Percentiles rank a stretch among this genome's conserved stretches.
These are phyloP conservation scores for Petrosia ficiformis DNA, from an alignment of 37 sponge, comb jelly and placozoan species.

Conservation along the genomic window DNA sequence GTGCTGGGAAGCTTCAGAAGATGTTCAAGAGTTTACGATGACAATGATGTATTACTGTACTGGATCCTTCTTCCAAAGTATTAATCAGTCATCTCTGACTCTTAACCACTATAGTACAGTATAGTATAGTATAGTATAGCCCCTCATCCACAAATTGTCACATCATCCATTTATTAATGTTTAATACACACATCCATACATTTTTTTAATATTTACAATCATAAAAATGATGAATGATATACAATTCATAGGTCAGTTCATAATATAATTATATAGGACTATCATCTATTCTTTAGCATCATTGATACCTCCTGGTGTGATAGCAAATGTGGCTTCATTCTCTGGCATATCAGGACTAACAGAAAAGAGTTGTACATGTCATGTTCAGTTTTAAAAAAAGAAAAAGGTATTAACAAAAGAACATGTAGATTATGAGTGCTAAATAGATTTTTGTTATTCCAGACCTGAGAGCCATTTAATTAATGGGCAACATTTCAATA, in stretches of 20 bases:
- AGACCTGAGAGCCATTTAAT: too few relatives aligned
- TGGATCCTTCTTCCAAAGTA: too few relatives aligned
- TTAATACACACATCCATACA: too few relatives aligned
- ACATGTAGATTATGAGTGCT: neutral
- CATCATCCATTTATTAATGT: too few relatives aligned
- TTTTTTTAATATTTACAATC: too few relatives aligned
- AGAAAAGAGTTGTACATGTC: too few relatives aligned
- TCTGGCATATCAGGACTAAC: constrained; percentile 97
- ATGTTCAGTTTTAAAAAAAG: neutral
- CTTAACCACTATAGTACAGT: too few relatives aligned
- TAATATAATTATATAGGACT: neutral
- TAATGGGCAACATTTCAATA: too few relatives aligned
- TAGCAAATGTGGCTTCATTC: constrained; percentile 96
- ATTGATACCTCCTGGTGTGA: constrained; percentile 89
- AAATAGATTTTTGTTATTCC: neutral
- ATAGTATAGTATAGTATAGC: too few relatives aligned
- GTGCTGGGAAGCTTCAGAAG: constrained; percentile 40
- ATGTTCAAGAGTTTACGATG: constrained; percentile 18
- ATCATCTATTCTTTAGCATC: constrained; percentile 90
- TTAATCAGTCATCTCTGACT: too few relatives aligned
- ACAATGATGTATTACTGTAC: too few relatives aligned
- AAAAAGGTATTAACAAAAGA: neutral
- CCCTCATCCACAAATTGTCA: too few relatives aligned
- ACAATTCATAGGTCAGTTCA: neutral
- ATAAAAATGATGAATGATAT: neutral